These are phyloP conservation scores for Myotis findleyi DNA, from an alignment of 2,797 vertebrate species.

Conservation along the genomic window DNA sequence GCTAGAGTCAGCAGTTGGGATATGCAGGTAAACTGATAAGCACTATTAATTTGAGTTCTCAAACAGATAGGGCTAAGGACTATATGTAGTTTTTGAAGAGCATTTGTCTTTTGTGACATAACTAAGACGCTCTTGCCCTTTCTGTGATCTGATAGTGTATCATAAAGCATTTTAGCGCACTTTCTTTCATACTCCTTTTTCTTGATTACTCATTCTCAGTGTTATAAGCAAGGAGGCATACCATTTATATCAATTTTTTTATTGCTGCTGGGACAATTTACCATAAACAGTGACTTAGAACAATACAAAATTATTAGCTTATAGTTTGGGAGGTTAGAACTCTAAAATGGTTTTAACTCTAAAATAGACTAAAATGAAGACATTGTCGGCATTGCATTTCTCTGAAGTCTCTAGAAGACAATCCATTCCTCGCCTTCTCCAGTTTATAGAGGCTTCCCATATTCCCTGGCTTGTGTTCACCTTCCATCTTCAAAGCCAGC, in stretches of 20 bases:
- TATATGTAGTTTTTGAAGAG: background rate
- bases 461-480: background rate
- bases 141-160: slow-evolving; percentile 1
- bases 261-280: background rate
- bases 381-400: background rate
- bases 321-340: background rate
- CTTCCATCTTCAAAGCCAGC: background rate
- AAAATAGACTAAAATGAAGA: background rate
- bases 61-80: background rate
- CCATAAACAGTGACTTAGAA: background rate
- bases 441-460: background rate
- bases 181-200: slow-evolving; percentile 6
- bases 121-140: background rate
- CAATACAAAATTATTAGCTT: background rate
- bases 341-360: background rate
- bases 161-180: background rate
- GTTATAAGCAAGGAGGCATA: background rate
- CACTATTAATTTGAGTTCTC: slow-evolving; percentile 27
- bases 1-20: background rate
- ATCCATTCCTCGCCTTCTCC: background rate
- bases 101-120: slow-evolving; percentile 51
- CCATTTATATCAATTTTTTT: background rate
- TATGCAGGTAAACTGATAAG: slow-evolving; percentile 8
- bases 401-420: background rate
- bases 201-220: background rate